Base-by-base conservation (phyloP, 2,888 invertebrate species). In the Eucriotettix oculatus region DNA sequence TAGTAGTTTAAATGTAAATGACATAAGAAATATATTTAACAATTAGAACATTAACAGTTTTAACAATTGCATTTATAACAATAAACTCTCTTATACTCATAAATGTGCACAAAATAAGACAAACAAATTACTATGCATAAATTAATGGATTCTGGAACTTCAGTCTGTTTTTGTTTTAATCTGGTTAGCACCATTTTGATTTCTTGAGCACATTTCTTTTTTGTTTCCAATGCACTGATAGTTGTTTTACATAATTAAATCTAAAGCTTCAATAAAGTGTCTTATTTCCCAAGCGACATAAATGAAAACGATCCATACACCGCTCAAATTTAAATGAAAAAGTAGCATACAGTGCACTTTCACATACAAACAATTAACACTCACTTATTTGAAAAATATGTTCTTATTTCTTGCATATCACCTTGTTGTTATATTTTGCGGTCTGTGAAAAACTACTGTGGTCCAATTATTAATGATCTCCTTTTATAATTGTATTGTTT, bases 111-210 rank as follows among this genome's bases (percentile, higher is more conserved):
- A 29, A 48, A 48, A 48, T 48, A 48, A 48, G 9, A 48, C 48
- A 48, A 48, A n/a, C n/a, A 48, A 48, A 48, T n/a, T 14, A 14
- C 14, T 48, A 14, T 14, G 12, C n/a, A 14, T 7, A 48, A 48
- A 1, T 48, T 48, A 48, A 14, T 48, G 2, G 12, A 48, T 48
- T 48, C n/a, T n/a, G n/a, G 14, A 12, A 14, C 48, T 48, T 12
- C n/a, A 48, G 48, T 48, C n/a, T n/a, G n/a, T 12, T 48, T 48
- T 3, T 14, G 12, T 48, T 14, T 48, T 48, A 48, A 48, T 59
- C 10, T 61, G 61, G 60, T 62, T 65, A 65, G 65, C 65, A 65
- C 65, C 65, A 62, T 64, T 60, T 62, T 61, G 65, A 65, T 65
- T 65, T 60, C 59, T 65, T 65, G 65, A 65, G 65, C 65, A 65